Base-by-base conservation (phyloP, 2,113 vertebrate genomes). In the Bombycilla garrulus region DNA sequence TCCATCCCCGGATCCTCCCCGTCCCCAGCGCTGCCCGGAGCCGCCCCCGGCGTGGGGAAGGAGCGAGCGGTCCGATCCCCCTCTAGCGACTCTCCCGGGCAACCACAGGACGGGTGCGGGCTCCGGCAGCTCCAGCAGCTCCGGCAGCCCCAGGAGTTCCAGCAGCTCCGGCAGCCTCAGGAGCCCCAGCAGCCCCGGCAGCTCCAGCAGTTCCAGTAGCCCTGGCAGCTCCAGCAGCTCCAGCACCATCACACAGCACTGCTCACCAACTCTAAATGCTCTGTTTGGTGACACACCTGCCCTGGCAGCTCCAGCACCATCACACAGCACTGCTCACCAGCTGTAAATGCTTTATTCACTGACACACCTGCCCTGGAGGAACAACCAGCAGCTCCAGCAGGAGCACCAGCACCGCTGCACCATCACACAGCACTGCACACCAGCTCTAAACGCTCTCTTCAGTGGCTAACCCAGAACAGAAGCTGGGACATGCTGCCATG, bases 31-130 rank as follows among this genome's bases (percentile, higher is more conserved):
- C 3, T 1, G 65, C 28, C 35, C 42, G 22, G 56, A 44, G 47
- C 64, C 26, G 82, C 51, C 38, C 45, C 72, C 22, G 15, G 2
- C 2, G 64, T 42, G 2, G 5, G 40, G 25, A 29, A 18, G 9
- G 11, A 81, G 82, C 15, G 8, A 92, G 44, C 8, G 70, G 40
- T 60, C 54, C 21, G 64, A 82, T 86, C 95, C 77, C 96, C 96
- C 92, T 94, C 94, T 97, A 97, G 96, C 22, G 96, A 91, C 94
- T 44, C 29, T 4, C 7, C 31, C 21, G 10, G 36, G 95, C 67
- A 90, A 93, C 1, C 74, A 79, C 96, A 96, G n/a, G n/a, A n/a
- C n/a, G n/a, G n/a, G 64, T 50, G 65, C 9, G 5, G 77, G 72
- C 25, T 2, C 4, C 60, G 45, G n/a, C n/a, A n/a, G 54, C 54